Evolutionary conservation across 2,888 invertebrate genomes (phyloP), one percentile per base, ranked within the genome.

Genomic region (Campoplex nolae): DNA sequence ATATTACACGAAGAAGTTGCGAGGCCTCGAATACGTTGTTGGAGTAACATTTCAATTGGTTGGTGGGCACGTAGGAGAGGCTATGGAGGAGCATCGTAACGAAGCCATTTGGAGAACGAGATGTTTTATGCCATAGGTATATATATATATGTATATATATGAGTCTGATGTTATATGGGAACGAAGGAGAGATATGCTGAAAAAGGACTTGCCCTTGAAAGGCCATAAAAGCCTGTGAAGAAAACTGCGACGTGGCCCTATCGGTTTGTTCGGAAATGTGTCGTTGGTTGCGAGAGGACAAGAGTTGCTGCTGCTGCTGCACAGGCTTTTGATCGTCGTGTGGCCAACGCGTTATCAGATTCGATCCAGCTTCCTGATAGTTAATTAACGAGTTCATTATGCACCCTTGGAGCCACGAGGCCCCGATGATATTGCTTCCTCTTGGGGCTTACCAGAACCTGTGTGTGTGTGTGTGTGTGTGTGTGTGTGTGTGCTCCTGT

Each of bases 381-480:
- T 94, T 94, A 94, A 94, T 94, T 94, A 94, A 94, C 93, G 94
- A 94, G 94, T 94, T 94, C 94, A 94, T 94, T 94, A 94, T 94
- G 94, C 94, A 94, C 93, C 93, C 93, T 92, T 90, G 90, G 81
- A 23, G 73, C 91, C 91, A 90, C 90, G 90, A 88, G 88, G 89
- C 86, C 88, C 81, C 78, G 48, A 79, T 70, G 54, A 65, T 58
- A 78, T 65, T 75, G 73, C 73, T 68, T 79, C 73, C 62, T 62
- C 62, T 32, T 78, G 80, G 23, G 23, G 23, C 85, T 58, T 28
- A 71, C 71, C 79, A 76, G 75, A 56, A 71, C 79, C 83, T 80
- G 86, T 80, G 23, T 23, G 23, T 23, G 23, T 23, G 23, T 23
- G 23, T 23, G 85, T 32, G 62, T n/a, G n/a, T 80, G 86, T 80